These are phyloP conservation scores for Catharus ustulatus DNA, from an alignment of 2,797 vertebrate species.

Conservation along the genomic window DNA sequence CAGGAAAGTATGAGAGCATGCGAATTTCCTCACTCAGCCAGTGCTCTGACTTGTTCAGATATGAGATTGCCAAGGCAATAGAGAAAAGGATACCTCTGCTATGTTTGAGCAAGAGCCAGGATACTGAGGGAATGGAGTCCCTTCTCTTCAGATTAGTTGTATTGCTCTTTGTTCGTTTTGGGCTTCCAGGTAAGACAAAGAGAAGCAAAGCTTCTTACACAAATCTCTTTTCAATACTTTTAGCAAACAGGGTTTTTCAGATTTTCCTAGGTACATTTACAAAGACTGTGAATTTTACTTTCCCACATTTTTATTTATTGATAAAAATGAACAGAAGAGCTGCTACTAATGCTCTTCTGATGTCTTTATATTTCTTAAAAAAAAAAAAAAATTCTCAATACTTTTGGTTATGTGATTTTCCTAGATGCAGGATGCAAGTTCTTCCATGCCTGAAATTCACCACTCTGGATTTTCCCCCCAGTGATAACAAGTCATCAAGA, in stretches of 20 bases:
- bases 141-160: not conserved
- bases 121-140: not conserved
- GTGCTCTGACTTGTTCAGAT: not conserved
- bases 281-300: not conserved
- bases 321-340: not conserved
- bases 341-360: not conserved
- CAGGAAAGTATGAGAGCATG: not conserved
- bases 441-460: constrained; percentile 20
- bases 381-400: constrained; percentile 17
- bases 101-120: not conserved
- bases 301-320: not conserved
- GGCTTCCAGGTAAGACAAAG: not conserved
- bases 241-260: not conserved
- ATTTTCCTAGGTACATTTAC: not conserved
- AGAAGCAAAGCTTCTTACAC: not conserved
- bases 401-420: constrained; percentile 28
- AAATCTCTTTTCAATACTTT: not conserved
- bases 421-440: not conserved
- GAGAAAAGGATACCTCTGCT: not conserved
- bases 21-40: not conserved
- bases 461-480: not conserved
- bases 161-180: not conserved
- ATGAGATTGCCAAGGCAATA: not conserved
- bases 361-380: constrained; percentile 34
- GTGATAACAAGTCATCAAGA: not conserved